phyloP scores from a whole-genome alignment of 2,888 invertebrate species.

The Dexiosoma caninum region DNA sequence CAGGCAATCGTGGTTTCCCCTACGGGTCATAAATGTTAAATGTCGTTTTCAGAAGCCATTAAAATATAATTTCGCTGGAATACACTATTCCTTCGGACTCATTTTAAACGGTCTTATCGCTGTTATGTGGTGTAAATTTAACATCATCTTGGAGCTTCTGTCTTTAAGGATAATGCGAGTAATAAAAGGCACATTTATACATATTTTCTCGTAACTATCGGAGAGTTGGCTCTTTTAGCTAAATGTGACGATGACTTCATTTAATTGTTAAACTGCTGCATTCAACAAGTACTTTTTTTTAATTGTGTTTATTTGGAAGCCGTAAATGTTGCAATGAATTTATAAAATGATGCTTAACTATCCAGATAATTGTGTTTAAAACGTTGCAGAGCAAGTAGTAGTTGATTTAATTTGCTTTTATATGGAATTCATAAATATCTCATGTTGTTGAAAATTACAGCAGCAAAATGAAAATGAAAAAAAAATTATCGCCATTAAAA shows the following conservation, averaged over 20 bases:
- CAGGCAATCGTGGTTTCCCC: not conserved
- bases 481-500: constrained; percentile 37
- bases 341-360: constrained; percentile 39
- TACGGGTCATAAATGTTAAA: constrained; percentile 1
- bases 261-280: constrained; percentile 21
- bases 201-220: not conserved
- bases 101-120: constrained; percentile 28
- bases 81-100: not conserved
- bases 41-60: constrained; percentile 31
- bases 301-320: constrained; percentile 51
- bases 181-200: not conserved
- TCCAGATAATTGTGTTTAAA: constrained; percentile 3
- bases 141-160: constrained; percentile 56
- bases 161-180: constrained; percentile 53
- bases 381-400: constrained; percentile 43
- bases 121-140: constrained; percentile 60
- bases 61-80: constrained; percentile 50
- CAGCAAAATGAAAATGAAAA: constrained; percentile 12
- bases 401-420: constrained; percentile 7
- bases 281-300: constrained; percentile 44
- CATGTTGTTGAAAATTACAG: constrained; percentile 3
- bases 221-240: not conserved
- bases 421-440: constrained; percentile 18
- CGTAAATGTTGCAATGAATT: constrained; percentile 40
- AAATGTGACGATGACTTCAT: constrained; percentile 19